Conservation (phyloP, 1,140 invertebrate species). For the Monomorium pharaonis region DNA sequence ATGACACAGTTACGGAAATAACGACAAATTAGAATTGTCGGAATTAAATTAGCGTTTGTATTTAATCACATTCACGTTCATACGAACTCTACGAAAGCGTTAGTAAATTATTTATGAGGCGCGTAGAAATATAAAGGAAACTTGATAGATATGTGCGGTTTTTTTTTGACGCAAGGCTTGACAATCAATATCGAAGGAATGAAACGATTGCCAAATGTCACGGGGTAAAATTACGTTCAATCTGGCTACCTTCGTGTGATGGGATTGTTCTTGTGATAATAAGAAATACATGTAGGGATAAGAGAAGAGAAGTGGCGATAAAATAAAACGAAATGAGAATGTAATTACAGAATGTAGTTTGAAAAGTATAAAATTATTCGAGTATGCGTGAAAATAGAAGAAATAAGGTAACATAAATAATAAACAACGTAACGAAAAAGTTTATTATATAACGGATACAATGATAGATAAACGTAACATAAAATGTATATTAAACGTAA, state of each 20-base stretch:
- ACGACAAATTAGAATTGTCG: neutral
- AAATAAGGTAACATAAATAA: constrained; percentile 60
- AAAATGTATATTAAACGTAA: constrained; percentile 70
- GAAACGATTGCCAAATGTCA: constrained; percentile 49
- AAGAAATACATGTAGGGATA: neutral
- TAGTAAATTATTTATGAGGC: constrained; percentile 38
- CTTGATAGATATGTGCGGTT: neutral
- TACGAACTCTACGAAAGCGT: neutral
- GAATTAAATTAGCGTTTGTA: neutral
- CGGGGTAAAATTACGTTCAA: constrained; percentile 30
- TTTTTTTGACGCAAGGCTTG: constrained; percentile 17
- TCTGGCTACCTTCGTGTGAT: constrained; percentile 11
- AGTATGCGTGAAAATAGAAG: neutral
- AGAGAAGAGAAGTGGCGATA: constrained; percentile 6
- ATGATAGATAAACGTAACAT: constrained; percentile 67
- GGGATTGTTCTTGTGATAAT: neutral
- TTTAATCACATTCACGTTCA: neutral
- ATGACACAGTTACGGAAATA: neutral
- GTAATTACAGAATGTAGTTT: neutral
- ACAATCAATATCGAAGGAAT: constrained; percentile 42
- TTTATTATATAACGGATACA: constrained; percentile 73
- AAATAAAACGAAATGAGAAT: constrained; percentile 5
- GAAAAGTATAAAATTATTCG: neutral
- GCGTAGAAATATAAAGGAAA: constrained; percentile 21
- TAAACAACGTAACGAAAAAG: constrained; percentile 67